phyloP scores from a whole-genome alignment of 92 coral and sea anemone genomes.

The Nematostella vectensis region DNA sequence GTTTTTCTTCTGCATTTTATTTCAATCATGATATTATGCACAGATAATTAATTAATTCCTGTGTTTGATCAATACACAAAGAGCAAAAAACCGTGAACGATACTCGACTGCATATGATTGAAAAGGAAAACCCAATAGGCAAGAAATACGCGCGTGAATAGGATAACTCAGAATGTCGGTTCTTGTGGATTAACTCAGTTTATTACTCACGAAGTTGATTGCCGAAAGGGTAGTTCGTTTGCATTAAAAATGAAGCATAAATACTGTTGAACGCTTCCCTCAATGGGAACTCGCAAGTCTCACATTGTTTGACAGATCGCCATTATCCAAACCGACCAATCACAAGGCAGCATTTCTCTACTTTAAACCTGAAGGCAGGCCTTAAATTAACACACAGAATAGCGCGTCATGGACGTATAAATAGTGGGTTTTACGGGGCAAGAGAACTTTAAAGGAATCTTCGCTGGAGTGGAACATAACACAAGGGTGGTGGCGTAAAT shows the following conservation, averaged over 20 bases:
- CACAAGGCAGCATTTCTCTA: conserved; percentile 2
- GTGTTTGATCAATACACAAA: conserved; percentile 3
- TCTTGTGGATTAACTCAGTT: neutral
- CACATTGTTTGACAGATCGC: conserved; percentile 6
- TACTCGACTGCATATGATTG: neutral
- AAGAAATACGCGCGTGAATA: neutral
- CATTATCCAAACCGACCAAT: conserved; percentile 21
- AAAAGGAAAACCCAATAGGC: neutral
- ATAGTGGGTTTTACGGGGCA: neutral
- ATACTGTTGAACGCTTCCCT: neutral
- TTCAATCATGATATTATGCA: neutral
- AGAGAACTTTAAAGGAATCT: too few species aligned
- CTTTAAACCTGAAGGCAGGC: conserved; percentile 16
- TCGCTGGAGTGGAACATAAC: neutral
- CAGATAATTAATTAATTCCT: conserved; percentile 3
- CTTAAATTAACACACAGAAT: conserved; percentile 16
- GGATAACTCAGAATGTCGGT: neutral
- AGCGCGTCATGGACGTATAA: neutral
- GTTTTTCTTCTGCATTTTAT: conserved; percentile 2
- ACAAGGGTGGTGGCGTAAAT: neutral
- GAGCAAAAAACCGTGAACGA: neutral
- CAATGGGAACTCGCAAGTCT: conserved; percentile 1
- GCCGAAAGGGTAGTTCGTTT: neutral
- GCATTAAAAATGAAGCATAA: neutral
- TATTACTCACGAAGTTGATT: neutral